A percentile compares a stretch with the other conserved stretches of the same genome.
Conservation (phyloP, 2,797 vertebrate species). For the Chiloscyllium punctatum region DNA sequence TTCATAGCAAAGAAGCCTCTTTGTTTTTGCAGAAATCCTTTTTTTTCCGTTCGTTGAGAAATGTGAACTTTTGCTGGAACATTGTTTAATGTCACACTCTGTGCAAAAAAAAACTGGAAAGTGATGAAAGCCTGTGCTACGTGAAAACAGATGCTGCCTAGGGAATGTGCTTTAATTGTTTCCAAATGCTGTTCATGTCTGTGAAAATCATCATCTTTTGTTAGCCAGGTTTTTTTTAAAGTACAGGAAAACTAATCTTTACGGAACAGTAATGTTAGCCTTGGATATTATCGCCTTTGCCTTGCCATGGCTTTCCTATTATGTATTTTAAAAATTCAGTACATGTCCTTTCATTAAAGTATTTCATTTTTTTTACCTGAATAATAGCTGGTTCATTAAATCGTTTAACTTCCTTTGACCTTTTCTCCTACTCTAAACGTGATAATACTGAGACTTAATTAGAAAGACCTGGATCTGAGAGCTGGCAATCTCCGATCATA, state of each 20-base stretch:
- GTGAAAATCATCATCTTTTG: slow-evolving; percentile 30
- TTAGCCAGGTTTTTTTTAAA: not conserved
- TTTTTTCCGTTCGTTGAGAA: not conserved
- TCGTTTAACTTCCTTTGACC: slow-evolving; percentile 28
- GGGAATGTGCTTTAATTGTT: slow-evolving; percentile 33
- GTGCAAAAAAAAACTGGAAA: slow-evolving; percentile 28
- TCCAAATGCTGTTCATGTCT: slow-evolving; percentile 27
- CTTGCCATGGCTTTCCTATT: not conserved
- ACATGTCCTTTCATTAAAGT: slow-evolving; percentile 5
- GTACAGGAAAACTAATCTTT: not conserved
- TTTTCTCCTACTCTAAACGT: slow-evolving; percentile 8
- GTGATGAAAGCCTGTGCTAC: slow-evolving; percentile 27
- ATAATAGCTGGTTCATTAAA: slow-evolving; percentile 28
- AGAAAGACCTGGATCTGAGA: not conserved
- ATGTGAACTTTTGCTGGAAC: not conserved
- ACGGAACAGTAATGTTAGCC: not conserved
- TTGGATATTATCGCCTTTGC: not conserved
- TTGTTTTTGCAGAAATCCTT: slow-evolving; percentile 19
- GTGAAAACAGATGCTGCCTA: slow-evolving; percentile 26
- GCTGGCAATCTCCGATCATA: slow-evolving; percentile 1
- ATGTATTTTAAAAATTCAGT: slow-evolving; percentile 24
- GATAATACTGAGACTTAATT: slow-evolving; percentile 29
- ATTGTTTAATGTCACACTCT: slow-evolving; percentile 17
- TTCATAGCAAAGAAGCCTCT: not conserved
- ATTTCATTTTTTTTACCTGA: not conserved